Evolutionary conservation across 30 jellyfish, hydroid and myxozoan species (phyloP).

Genomic region (Aurelia sp.): DNA sequence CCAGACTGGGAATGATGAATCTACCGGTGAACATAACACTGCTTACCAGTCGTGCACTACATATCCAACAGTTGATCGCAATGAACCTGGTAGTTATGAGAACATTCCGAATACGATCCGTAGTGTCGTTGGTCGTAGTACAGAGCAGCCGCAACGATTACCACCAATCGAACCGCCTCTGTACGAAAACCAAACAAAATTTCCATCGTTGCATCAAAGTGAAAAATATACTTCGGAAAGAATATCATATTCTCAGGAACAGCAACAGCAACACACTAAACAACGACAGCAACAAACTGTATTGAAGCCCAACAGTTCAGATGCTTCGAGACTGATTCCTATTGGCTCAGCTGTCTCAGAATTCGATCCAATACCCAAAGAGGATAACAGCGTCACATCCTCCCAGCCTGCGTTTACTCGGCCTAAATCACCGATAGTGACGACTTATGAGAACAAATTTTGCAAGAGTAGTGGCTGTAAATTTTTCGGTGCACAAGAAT

Average conservation of each 20-base stretch:
- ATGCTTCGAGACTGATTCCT: not conserved
- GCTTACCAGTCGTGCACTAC: not conserved
- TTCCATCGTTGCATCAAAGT: too few species aligned
- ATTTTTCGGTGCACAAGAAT: conserved; percentile 34
- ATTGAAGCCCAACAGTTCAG: not conserved
- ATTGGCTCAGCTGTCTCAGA: not conserved
- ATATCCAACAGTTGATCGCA: too few species aligned
- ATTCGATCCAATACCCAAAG: not conserved
- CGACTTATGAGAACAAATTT: not conserved
- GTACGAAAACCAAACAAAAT: too few species aligned
- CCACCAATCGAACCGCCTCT: too few species aligned
- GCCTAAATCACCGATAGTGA: not conserved
- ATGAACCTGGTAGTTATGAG: too few species aligned
- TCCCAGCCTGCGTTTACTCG: not conserved
- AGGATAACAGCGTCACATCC: not conserved
- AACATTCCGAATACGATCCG: too few species aligned
- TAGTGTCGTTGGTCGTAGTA: too few species aligned
- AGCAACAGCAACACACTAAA: not conserved
- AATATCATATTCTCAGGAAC: not conserved
- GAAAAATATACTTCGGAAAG: too few species aligned
- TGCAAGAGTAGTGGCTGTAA: conserved; percentile 56
- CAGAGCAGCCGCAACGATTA: too few species aligned
- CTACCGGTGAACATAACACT: not conserved
- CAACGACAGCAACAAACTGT: not conserved
- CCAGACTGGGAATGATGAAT: not conserved